These are phyloP conservation scores for Rhabdornis inornatus DNA, from an alignment of 2,113 vertebrate species.

Conservation along the genomic window DNA sequence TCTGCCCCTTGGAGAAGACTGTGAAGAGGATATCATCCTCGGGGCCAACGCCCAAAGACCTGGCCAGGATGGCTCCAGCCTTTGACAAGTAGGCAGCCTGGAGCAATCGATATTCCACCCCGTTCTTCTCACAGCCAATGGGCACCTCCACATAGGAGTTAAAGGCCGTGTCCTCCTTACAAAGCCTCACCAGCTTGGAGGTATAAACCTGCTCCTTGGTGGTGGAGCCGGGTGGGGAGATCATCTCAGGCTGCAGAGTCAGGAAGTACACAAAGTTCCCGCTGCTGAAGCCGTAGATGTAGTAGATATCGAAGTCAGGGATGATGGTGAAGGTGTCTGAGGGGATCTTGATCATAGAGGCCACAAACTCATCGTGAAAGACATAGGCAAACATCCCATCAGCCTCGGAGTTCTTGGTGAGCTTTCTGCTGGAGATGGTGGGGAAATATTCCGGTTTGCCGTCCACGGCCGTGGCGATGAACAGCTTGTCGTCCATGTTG, in stretches of 20 bases:
- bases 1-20: conserved; percentile 96
- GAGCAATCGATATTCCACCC: conserved; percentile 92
- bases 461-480: conserved; percentile 94
- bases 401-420: conserved; percentile 93
- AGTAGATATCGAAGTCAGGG: conserved; percentile 98
- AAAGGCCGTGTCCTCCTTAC: conserved; percentile 94
- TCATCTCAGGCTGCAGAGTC: conserved; percentile 97
- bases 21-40: conserved; percentile 94
- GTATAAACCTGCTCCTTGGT: conserved; percentile 95
- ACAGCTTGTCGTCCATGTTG: conserved; percentile 92
- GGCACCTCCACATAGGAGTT: conserved; percentile 98
- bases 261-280: conserved; percentile 98
- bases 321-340: conserved; percentile 97
- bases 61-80: conserved; percentile 87
- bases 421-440: conserved; percentile 94
- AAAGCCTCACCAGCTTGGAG: conserved; percentile 94
- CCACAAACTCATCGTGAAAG: conserved; percentile 98
- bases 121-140: conserved; percentile 89
- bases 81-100: conserved; percentile 95
- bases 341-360: conserved; percentile 98
- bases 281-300: conserved; percentile 96
- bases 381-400: conserved; percentile 98
- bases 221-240: conserved; percentile 87
- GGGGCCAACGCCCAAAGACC: conserved; percentile 81
- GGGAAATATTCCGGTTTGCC: conserved; percentile 98